A percentile compares a stretch with the other conserved stretches of the same genome.
Evolutionary conservation across 2,797 vertebrate species (phyloP).

Genomic region (Poecilia gillii): DNA sequence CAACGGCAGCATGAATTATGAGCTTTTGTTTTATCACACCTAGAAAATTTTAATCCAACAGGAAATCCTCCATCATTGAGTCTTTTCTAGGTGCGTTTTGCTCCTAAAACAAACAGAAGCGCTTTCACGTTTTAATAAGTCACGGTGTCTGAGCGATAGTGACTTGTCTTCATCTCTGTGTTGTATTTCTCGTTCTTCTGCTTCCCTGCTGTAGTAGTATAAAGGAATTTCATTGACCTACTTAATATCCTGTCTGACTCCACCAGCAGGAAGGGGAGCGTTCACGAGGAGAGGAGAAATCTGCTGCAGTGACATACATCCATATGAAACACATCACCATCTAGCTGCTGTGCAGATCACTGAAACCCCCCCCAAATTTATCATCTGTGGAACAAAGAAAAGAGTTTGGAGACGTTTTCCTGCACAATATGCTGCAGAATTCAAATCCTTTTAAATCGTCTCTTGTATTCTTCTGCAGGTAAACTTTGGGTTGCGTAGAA

Average conservation of each 20-base stretch:
- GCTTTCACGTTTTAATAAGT: neutral
- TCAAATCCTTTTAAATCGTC: constrained; percentile 10
- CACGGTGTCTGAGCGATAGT: constrained; percentile 13
- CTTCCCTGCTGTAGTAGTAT: constrained; percentile 50
- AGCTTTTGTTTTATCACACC: neutral
- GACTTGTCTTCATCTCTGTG: constrained; percentile 31
- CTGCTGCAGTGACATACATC: constrained; percentile 74
- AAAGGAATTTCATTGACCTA: constrained; percentile 83
- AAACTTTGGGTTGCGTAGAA: constrained; percentile 25
- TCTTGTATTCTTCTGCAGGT: neutral
- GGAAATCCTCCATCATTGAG: neutral
- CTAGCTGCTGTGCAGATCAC: constrained; percentile 3
- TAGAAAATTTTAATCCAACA: neutral
- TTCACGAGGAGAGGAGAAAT: constrained; percentile 51
- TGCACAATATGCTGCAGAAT: neutral
- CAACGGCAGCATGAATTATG: neutral
- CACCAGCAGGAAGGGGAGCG: constrained; percentile 58
- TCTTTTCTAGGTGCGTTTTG: neutral
- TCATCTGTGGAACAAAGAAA: neutral
- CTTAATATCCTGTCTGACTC: constrained; percentile 72
- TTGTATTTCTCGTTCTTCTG: constrained; percentile 17
- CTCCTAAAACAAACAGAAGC: neutral
- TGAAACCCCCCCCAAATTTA: constrained; percentile 1
- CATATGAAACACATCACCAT: constrained; percentile 29
- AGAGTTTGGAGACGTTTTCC: neutral